Conservation (phyloP, 2,113 vertebrate species). For the Prunella fulvescens region DNA sequence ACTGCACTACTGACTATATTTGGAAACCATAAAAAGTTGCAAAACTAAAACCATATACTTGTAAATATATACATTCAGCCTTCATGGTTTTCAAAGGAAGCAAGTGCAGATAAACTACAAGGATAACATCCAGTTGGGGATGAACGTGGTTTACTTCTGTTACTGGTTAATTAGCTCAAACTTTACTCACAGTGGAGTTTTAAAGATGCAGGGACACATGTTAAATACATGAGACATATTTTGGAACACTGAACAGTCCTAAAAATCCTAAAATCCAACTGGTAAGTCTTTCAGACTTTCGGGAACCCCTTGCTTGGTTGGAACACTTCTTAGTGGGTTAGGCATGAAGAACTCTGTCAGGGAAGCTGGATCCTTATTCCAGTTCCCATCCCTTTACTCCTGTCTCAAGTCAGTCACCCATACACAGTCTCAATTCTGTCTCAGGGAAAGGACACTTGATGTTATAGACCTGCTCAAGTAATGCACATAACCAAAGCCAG, state of each 20-base stretch:
- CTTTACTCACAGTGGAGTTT: background rate
- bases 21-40: slow-evolving; percentile 1
- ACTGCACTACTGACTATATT: background rate
- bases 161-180: slow-evolving; percentile 25
- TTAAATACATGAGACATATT: background rate
- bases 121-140: background rate
- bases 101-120: slow-evolving; percentile 26
- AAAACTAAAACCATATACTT: slow-evolving; percentile 43
- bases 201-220: fast-evolving
- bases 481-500: background rate
- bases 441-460: background rate
- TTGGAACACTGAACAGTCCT: background rate
- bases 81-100: slow-evolving; percentile 42
- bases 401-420: background rate
- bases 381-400: background rate
- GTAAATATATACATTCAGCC: background rate
- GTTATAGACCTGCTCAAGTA: background rate
- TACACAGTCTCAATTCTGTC: background rate
- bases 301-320: background rate
- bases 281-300: background rate
- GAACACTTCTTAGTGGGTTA: background rate
- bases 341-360: background rate
- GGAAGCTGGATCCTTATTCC: background rate
- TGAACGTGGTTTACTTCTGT: slow-evolving; percentile 5
- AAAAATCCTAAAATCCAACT: background rate